These are phyloP conservation scores for Etheostoma perlongum DNA, from an alignment of 2,797 vertebrate genomes.

Conservation along the genomic window DNA sequence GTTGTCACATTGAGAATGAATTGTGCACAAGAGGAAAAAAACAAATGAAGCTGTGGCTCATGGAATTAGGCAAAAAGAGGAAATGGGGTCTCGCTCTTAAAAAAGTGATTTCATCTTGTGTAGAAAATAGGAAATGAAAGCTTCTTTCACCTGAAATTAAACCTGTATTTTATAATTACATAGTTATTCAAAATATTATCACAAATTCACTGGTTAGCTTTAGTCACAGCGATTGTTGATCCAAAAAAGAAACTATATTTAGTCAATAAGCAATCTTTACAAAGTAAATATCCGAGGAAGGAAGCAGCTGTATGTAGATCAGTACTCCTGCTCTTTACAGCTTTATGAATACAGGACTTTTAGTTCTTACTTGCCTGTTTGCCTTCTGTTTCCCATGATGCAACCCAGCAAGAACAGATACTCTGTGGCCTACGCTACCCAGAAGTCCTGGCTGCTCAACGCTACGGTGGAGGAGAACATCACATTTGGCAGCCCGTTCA, in stretches of 20 bases:
- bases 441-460: conserved; percentile 98
- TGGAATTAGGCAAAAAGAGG: no score
- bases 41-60: neutral
- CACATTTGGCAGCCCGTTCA: conserved; percentile 96
- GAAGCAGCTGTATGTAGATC: conserved; percentile 17
- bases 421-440: conserved; percentile 96
- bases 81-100: no score
- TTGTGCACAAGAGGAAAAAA: no score
- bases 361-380: conserved; percentile 41
- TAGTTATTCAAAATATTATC: no score
- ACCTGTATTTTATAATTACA: no score
- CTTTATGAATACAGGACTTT: conserved; percentile 47
- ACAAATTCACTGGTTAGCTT: no score
- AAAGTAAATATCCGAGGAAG: neutral
- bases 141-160: no score
- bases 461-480: conserved; percentile 99
- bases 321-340: conserved; percentile 55
- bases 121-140: no score
- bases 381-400: conserved; percentile 46
- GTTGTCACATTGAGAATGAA: neutral
- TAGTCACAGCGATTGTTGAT: no score
- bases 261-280: neutral
- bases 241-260: neutral
- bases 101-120: no score
- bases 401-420: conserved; percentile 90